A percentile compares a stretch with the other conserved stretches of the same genome.
Conservation (phyloP, 2,797 vertebrate genomes). For the Galagoides demidoff region DNA sequence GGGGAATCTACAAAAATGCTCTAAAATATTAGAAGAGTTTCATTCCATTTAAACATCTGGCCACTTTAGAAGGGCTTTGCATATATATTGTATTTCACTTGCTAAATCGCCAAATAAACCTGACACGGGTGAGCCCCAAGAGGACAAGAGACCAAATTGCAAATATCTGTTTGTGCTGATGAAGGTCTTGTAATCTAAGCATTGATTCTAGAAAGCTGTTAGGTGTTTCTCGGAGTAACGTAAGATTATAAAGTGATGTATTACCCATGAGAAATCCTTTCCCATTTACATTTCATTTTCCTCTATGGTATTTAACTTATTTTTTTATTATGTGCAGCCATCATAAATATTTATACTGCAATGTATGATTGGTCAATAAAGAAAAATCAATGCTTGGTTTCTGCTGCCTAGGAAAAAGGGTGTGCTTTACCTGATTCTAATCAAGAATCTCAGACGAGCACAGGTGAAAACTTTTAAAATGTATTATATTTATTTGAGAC, state of each 20-base stretch:
- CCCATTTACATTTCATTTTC: slow-evolving; percentile 80
- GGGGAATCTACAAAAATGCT: slow-evolving; percentile 57
- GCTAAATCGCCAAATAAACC: slow-evolving; percentile 74
- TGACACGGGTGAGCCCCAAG: slow-evolving; percentile 48
- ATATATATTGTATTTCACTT: slow-evolving; percentile 79
- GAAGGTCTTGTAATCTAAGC: slow-evolving; percentile 68
- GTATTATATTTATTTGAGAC: not conserved
- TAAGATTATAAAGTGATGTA: slow-evolving; percentile 73
- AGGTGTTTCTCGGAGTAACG: slow-evolving; percentile 65
- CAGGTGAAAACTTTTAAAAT: not conserved
- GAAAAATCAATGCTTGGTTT: slow-evolving; percentile 76
- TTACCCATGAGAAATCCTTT: slow-evolving; percentile 69
- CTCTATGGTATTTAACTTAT: slow-evolving; percentile 76
- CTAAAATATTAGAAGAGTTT: slow-evolving; percentile 61
- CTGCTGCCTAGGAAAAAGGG: slow-evolving; percentile 35
- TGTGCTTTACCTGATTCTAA: slow-evolving; percentile 51
- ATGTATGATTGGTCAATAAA: slow-evolving; percentile 78
- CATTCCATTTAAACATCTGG: slow-evolving; percentile 71
- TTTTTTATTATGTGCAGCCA: slow-evolving; percentile 72
- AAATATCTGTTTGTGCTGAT: slow-evolving; percentile 75
- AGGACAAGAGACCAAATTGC: slow-evolving; percentile 64
- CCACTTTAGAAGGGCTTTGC: slow-evolving; percentile 72
- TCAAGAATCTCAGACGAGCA: not conserved
- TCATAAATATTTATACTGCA: slow-evolving; percentile 80
- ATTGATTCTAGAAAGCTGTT: slow-evolving; percentile 67